These are phyloP conservation scores for Pinna nobilis DNA, from an alignment of 1,140 invertebrate genomes.

Conservation along the genomic window DNA sequence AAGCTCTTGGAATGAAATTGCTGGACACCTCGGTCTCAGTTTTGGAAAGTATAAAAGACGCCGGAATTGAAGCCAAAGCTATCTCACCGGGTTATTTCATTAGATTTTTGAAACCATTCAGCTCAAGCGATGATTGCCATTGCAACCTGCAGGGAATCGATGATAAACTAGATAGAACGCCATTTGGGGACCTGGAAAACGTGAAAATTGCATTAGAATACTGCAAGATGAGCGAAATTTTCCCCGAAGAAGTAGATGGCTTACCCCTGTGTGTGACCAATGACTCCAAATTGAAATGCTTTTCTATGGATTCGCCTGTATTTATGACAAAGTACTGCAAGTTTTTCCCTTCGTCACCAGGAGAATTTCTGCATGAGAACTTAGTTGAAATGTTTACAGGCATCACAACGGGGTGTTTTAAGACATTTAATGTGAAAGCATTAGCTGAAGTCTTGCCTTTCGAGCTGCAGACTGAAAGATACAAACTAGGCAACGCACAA, in stretches of 20 bases:
- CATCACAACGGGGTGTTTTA: background rate
- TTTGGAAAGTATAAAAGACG: background rate
- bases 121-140: background rate
- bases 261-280: constrained; percentile 3
- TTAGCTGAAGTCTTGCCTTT: background rate
- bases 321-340: background rate
- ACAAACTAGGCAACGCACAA: background rate
- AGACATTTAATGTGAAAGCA: background rate
- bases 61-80: background rate
- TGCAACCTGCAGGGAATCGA: background rate
- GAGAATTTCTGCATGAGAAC: background rate
- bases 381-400: background rate
- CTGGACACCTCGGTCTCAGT: background rate
- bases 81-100: background rate
- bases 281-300: background rate
- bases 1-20: background rate
- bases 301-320: background rate
- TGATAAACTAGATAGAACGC: background rate
- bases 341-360: background rate
- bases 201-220: background rate
- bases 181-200: background rate
- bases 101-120: background rate
- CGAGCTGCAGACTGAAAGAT: background rate
- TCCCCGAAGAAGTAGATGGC: background rate
- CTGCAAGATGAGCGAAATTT: background rate